Conservation (phyloP, 2,888 invertebrate genomes). For the Piscicola geometra region DNA sequence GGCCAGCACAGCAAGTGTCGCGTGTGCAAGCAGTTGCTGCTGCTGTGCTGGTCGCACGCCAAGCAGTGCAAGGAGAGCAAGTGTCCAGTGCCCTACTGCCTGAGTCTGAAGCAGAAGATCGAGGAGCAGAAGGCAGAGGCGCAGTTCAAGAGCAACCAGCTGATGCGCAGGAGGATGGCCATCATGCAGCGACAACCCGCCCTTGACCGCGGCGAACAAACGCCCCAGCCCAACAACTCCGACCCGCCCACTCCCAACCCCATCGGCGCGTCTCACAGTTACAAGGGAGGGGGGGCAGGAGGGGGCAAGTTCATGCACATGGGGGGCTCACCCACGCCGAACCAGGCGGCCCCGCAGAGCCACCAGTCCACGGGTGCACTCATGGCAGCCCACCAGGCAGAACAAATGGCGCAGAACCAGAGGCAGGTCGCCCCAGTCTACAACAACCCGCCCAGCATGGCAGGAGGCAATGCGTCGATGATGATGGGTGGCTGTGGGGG, state of each 20-base stretch:
- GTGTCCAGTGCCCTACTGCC: slow-evolving; percentile 97
- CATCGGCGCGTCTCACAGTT: background rate
- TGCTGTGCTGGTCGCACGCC: slow-evolving; percentile 96
- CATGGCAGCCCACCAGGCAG: slow-evolving; percentile 31
- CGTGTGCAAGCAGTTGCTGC: slow-evolving; percentile 97
- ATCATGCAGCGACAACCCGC: slow-evolving; percentile 55
- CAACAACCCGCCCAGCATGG: slow-evolving; percentile 10
- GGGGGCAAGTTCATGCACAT: slow-evolving; percentile 26
- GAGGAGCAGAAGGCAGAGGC: slow-evolving; percentile 94
- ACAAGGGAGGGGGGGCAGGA: slow-evolving; percentile 5
- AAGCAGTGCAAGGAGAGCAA: slow-evolving; percentile 86
- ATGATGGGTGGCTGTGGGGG: slow-evolving; percentile 33
- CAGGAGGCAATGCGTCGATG: slow-evolving; percentile 5
- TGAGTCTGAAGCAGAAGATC: slow-evolving; percentile 93
- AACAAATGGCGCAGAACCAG: slow-evolving; percentile 28
- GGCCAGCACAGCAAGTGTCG: slow-evolving; percentile 86
- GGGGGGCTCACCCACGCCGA: slow-evolving; percentile 25
- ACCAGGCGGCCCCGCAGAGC: background rate
- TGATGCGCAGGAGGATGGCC: slow-evolving; percentile 67
- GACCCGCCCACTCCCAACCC: slow-evolving; percentile 60
- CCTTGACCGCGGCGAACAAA: slow-evolving; percentile 26
- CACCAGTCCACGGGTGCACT: slow-evolving; percentile 26
- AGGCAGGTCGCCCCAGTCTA: slow-evolving; percentile 17
- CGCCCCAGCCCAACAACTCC: slow-evolving; percentile 29
- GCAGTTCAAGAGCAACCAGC: slow-evolving; percentile 87